phyloP scores from a whole-genome alignment of 2,113 vertebrate species.

The Dicentrarchus labrax region DNA sequence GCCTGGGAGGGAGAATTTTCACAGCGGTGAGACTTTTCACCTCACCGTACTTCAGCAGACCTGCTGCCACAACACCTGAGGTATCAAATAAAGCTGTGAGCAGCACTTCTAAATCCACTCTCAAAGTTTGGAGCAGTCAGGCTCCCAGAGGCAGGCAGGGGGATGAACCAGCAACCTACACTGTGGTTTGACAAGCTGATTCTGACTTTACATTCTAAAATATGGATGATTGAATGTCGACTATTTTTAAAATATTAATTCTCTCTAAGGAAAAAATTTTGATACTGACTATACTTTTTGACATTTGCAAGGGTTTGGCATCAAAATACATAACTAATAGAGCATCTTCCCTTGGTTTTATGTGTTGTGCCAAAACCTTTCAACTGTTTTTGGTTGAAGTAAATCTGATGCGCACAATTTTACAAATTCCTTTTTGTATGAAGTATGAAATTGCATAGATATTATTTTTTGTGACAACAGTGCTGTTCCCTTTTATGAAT shows the following conservation, averaged over 20 bases:
- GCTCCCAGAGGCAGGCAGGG: neutral
- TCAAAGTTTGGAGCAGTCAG: neutral
- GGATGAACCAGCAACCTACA: neutral
- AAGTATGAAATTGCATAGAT: too few relatives aligned
- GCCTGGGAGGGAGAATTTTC: conserved; percentile 31
- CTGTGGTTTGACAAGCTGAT: neutral
- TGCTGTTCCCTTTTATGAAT: neutral
- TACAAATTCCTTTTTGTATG: neutral
- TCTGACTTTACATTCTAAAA: neutral
- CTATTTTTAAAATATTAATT: neutral
- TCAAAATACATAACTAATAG: neutral
- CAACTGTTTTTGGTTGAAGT: neutral
- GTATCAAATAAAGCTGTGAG: conserved; percentile 32
- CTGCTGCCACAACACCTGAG: conserved; percentile 35
- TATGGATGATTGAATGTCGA: neutral
- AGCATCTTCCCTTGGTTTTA: neutral
- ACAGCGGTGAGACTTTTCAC: conserved; percentile 17
- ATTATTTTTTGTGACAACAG: too few relatives aligned
- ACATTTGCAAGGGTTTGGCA: neutral
- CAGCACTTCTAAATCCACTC: conserved; percentile 25
- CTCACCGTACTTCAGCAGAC: neutral
- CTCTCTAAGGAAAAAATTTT: neutral
- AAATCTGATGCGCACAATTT: neutral
- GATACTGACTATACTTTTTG: neutral
- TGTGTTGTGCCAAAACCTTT: neutral